A percentile compares a stretch with the other conserved stretches of the same genome.
Conservation (phyloP, 2,888 invertebrate genomes). For the Chloroclystis v-ata region DNA sequence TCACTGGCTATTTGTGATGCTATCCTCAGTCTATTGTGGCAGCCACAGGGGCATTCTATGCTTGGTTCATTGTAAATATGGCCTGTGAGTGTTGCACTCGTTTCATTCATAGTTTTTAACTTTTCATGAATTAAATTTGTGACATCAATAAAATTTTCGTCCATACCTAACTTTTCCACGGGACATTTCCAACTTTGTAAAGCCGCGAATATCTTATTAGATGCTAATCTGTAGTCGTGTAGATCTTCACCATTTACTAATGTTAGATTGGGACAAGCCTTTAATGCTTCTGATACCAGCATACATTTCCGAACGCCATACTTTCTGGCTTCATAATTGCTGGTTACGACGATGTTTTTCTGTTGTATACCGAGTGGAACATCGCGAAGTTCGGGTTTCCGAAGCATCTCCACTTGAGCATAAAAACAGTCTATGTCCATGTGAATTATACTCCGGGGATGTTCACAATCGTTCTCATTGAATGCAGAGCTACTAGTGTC, state of each 20-base stretch:
- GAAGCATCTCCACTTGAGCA: conserved; percentile 90
- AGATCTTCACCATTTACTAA: conserved; percentile 91
- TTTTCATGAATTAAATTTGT: conserved; percentile 80
- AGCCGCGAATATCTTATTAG: conserved; percentile 84
- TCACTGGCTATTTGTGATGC: conserved; percentile 87
- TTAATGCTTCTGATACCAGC: conserved; percentile 84
- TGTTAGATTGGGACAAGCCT: conserved; percentile 84
- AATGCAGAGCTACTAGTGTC: conserved; percentile 67
- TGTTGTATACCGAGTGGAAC: conserved; percentile 89
- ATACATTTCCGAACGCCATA: conserved; percentile 88
- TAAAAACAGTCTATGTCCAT: conserved; percentile 91
- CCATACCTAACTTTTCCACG: conserved; percentile 89
- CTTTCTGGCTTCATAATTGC: conserved; percentile 88
- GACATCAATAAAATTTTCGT: conserved; percentile 91
- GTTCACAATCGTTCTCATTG: conserved; percentile 63
- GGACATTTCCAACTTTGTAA: conserved; percentile 84
- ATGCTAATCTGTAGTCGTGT: conserved; percentile 86
- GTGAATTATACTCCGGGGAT: conserved; percentile 85
- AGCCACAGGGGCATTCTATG: conserved; percentile 85
- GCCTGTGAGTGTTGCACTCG: conserved; percentile 66
- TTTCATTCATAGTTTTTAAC: conserved; percentile 57
- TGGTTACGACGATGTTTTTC: conserved; percentile 89
- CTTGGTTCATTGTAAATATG: conserved; percentile 77
- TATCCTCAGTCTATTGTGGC: conserved; percentile 81
- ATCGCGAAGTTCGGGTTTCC: conserved; percentile 81